Evolutionary conservation across 2,113 vertebrate species (phyloP).

Genomic region (Haliaeetus leucogaster): DNA sequence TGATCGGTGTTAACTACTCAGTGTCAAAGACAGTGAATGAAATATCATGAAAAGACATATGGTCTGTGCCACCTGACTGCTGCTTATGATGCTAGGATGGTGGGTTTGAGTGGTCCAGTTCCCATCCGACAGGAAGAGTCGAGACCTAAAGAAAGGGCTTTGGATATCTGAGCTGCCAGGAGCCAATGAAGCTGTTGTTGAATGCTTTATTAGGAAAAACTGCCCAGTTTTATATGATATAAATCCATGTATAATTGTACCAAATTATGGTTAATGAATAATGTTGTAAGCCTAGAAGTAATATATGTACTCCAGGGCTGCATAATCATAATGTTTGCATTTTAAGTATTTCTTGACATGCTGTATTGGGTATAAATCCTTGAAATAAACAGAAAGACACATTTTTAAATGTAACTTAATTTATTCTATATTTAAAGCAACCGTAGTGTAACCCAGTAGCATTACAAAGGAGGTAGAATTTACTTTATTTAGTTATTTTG

Average conservation of each 20-base stretch:
- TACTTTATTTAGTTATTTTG: not conserved
- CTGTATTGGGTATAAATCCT: not conserved
- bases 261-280: not conserved
- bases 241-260: not conserved
- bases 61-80: not conserved
- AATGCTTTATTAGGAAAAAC: not conserved
- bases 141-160: not conserved
- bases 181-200: not conserved
- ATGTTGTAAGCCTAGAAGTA: not conserved
- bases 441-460: not conserved
- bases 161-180: not conserved
- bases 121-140: rapidly evolving
- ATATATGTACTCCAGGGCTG: not conserved
- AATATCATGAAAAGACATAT: not conserved
- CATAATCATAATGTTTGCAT: not conserved
- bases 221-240: not conserved
- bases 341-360: not conserved
- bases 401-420: not conserved
- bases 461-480: not conserved
- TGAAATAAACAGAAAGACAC: not conserved
- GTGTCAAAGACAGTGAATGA: not conserved
- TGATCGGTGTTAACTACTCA: not conserved
- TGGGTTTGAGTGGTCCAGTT: not conserved
- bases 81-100: not conserved
- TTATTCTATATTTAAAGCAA: not conserved